Conservation (phyloP, 2,113 vertebrate genomes). For the Charina bottae region DNA sequence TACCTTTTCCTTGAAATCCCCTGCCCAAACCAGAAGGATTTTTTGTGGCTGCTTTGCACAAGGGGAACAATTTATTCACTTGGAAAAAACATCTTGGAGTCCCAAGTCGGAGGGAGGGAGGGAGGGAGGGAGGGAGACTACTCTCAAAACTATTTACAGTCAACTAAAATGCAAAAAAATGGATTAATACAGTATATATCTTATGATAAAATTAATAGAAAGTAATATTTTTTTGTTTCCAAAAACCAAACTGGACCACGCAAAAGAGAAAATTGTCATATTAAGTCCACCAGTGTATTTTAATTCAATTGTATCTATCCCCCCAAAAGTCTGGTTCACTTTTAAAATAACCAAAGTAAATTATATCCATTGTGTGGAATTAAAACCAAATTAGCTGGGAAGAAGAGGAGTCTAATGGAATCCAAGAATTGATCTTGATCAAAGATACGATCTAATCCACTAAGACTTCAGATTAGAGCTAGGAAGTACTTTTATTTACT, state of each 20-base stretch:
- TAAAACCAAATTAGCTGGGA: background rate
- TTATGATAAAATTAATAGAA: background rate
- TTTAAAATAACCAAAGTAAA: conserved; percentile 6
- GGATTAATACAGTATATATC: background rate
- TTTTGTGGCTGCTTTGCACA: background rate
- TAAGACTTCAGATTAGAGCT: conserved; percentile 9
- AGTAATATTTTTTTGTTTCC: background rate
- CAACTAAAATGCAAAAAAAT: background rate
- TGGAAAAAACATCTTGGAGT: background rate
- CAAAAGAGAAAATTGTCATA: background rate
- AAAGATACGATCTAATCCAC: background rate
- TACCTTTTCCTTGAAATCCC: background rate
- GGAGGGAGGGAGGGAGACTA: background rate
- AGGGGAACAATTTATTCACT: background rate
- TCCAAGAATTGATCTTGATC: background rate
- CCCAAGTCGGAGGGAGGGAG: background rate
- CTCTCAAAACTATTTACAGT: background rate
- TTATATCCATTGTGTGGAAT: background rate
- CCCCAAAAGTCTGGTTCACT: background rate
- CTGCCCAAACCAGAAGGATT: background rate
- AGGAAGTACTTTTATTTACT: conserved; percentile 10
- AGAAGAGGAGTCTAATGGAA: conserved; percentile 4
- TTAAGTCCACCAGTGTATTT: background rate
- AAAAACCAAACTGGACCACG: background rate
- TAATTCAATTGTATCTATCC: background rate